Evolutionary conservation across 1,140 invertebrate species (phyloP).

Genomic region (Branchinecta lynchi): DNA sequence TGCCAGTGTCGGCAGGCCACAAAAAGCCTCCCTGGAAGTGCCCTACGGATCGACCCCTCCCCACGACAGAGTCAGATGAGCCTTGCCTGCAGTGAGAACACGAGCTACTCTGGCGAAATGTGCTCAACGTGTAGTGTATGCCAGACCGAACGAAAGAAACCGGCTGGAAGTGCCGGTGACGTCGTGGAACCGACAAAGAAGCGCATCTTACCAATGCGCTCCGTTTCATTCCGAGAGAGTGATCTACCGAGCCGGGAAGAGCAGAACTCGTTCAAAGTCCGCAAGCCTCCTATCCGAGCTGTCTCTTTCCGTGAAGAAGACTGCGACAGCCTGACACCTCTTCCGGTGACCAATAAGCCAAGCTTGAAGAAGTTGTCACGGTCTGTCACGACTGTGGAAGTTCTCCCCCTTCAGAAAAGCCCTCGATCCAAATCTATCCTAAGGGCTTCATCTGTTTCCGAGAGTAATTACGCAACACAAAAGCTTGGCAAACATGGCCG

Average conservation of each 20-base stretch:
- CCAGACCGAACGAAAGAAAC: background rate
- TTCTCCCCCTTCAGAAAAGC: background rate
- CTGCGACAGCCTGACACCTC: background rate
- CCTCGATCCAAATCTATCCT: background rate
- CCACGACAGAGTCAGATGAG: background rate
- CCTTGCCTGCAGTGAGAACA: background rate
- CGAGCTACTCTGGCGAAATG: background rate
- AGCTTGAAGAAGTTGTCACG: background rate
- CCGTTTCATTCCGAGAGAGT: slow-evolving; percentile 20
- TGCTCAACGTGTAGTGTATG: background rate
- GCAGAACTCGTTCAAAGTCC: background rate
- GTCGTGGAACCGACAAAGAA: background rate
- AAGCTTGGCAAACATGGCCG: background rate
- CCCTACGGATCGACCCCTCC: background rate
- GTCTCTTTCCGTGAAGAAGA: background rate
- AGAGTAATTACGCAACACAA: slow-evolving; percentile 7
- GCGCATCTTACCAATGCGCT: slow-evolving; percentile 17
- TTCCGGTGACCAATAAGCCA: background rate
- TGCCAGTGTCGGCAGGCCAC: background rate
- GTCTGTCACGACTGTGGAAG: background rate
- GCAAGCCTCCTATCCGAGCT: background rate
- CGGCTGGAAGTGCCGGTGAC: background rate
- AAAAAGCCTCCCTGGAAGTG: background rate
- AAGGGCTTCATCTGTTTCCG: background rate
- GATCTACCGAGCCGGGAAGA: slow-evolving; percentile 10